Conservation (phyloP, 1,140 invertebrate species). For the Zaprionus vittiger region DNA sequence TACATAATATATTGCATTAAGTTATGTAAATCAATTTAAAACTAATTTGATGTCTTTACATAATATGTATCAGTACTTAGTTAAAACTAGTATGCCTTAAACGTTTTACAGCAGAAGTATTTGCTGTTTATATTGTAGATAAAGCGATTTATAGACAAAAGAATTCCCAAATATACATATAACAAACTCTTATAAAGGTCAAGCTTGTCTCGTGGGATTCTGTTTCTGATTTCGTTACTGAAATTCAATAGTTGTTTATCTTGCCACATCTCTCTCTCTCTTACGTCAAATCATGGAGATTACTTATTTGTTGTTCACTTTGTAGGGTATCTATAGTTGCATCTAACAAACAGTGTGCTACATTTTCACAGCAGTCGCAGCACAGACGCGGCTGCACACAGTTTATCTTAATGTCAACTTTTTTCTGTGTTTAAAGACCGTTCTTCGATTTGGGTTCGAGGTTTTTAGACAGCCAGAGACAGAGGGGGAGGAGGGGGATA, state of each 20-base stretch:
- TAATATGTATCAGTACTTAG: too few relatives aligned
- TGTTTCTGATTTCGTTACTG: background rate
- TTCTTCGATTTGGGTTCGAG: conserved; percentile 32
- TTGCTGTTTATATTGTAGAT: background rate
- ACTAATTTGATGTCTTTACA: too few relatives aligned
- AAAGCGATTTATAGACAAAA: background rate
- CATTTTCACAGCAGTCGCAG: conserved; percentile 46
- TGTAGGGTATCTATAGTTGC: conserved; percentile 39
- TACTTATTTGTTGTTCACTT: background rate
- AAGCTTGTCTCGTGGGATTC: background rate
- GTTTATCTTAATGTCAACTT: conserved; percentile 77
- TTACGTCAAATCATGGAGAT: background rate
- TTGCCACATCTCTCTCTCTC: background rate
- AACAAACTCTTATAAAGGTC: background rate
- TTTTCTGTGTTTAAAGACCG: conserved; percentile 35
- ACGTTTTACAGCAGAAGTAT: too few relatives aligned
- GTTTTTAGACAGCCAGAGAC: conserved; percentile 6
- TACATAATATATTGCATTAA: too few relatives aligned
- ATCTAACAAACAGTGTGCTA: conserved; percentile 48
- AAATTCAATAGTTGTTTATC: background rate
- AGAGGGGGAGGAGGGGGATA: background rate
- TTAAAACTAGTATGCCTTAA: too few relatives aligned
- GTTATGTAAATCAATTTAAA: too few relatives aligned
- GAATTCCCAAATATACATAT: background rate
- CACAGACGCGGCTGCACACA: conserved; percentile 58